phyloP scores from a whole-genome alignment of 2,113 vertebrate species.

The Theristicus caerulescens region DNA sequence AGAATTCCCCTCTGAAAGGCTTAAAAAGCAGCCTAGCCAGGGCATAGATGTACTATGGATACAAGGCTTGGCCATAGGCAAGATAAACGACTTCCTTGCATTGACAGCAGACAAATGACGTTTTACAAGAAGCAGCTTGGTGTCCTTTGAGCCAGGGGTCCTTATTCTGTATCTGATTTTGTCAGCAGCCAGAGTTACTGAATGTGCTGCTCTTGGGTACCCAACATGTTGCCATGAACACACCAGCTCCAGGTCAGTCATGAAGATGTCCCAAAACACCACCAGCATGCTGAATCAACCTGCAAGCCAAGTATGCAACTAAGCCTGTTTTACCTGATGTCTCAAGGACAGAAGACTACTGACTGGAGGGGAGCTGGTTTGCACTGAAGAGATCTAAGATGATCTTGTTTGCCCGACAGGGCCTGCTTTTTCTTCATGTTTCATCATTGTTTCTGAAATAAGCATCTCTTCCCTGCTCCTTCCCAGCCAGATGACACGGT shows the following conservation, averaged over 20 bases:
- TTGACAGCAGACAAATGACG: neutral
- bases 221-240: neutral
- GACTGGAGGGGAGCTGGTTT: neutral
- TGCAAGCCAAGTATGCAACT: neutral
- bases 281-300: neutral
- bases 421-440: neutral
- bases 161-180: rapidly evolving
- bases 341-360: neutral
- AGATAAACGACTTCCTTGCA: rapidly evolving
- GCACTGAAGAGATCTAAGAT: neutral
- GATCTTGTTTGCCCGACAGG: neutral
- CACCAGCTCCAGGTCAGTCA: rapidly evolving
- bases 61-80: neutral
- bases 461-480: neutral
- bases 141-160: neutral
- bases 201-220: rapidly evolving
- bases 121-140: neutral
- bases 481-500: neutral
- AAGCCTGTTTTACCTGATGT: rapidly evolving
- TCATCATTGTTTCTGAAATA: rapidly evolving
- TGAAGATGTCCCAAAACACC: neutral
- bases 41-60: neutral
- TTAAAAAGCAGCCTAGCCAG: neutral
- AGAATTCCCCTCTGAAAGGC: neutral
- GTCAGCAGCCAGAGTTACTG: neutral